A percentile compares a stretch with the other conserved stretches of the same genome.
Conservation (phyloP, 1,140 invertebrate genomes). For the Oryctes rhinoceros region DNA sequence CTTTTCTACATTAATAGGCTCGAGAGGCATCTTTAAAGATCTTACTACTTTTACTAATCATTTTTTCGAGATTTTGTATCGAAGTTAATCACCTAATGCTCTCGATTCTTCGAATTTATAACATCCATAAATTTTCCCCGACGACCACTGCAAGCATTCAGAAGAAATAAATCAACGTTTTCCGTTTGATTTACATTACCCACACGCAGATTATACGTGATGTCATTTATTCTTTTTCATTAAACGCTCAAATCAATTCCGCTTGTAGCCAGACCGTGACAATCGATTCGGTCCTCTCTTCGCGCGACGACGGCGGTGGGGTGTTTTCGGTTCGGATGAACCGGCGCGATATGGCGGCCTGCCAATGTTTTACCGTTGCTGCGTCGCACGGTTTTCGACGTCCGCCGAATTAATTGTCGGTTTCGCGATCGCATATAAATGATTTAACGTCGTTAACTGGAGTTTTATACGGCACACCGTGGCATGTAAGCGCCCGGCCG, state of each 20-base stretch:
- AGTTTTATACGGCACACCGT: not conserved
- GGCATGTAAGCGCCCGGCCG: not conserved
- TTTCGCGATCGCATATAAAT: not conserved
- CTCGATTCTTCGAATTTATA: too few species aligned
- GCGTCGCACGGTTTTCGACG: not conserved
- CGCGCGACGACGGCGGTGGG: not conserved
- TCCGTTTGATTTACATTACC: too few species aligned
- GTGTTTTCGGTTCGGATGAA: not conserved
- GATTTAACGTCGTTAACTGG: conserved; percentile 14
- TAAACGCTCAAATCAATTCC: conserved; percentile 15
- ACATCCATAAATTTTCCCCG: too few species aligned
- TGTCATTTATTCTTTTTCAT: not conserved
- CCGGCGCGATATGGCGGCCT: not conserved
- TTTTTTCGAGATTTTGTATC: too few species aligned
- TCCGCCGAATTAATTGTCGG: not conserved
- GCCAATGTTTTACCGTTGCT: not conserved
- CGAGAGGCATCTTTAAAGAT: too few species aligned
- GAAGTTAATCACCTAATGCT: too few species aligned
- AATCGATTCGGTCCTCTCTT: not conserved
- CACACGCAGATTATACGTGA: too few species aligned
- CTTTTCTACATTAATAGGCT: too few species aligned
- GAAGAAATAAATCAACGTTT: too few species aligned
- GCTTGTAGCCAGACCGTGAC: not conserved
- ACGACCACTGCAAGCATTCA: too few species aligned
- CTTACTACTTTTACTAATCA: too few species aligned